Base-by-base conservation (phyloP, 2,797 vertebrate species). In the Hipposideros larvatus region DNA sequence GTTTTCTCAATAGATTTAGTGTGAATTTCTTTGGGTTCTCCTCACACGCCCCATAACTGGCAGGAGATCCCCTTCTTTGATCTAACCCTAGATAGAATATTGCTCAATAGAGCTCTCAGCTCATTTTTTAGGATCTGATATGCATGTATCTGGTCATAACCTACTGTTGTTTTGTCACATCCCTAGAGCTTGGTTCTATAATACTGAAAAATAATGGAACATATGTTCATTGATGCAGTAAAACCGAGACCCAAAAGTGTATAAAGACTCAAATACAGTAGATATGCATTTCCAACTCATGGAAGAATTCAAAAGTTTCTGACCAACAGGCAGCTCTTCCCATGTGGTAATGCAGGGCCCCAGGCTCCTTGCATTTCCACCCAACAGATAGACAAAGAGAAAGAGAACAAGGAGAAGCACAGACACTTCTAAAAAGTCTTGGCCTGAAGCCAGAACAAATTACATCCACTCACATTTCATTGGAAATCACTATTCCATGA, bases 161-260 rank as follows among this genome's bases (percentile, higher is more conserved):
- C 77, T 68, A 84, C 34, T 84, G 18, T 14, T 28, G 19, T 87
- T 63, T 78, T 59, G 18, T 68, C 31, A 7, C 41, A 59, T 41
- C 21, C 43, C 19, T n/a, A 71, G 13, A 53, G 55, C 15, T 80
- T 19, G 5, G 51, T 57, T 59, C 68, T 90, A 8, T 59, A 46
- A 82, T 61, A 46, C 6, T 87, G 71, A 79, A 48, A 97, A 93
- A 73, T n/a, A 92, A 73, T 68, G 48, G 22, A 77, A 92, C 48
- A 65, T 16, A 37, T 18, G 22, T n/a, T 57, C 48, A 70, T 51
- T 31, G 14, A 88, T 68, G 8, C 37, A 68, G 7, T 89, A 51
- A 87, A 87, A 51, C 41, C 48, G 22, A 73, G 10, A 84, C 51
- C 24, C 24, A 6, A 79, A 90, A 34, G 15, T 74, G 78, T 87